A percentile compares a stretch with the other conserved stretches of the same genome.
phyloP scores from a whole-genome alignment of 2,888 invertebrate species.

The Timema podura region DNA sequence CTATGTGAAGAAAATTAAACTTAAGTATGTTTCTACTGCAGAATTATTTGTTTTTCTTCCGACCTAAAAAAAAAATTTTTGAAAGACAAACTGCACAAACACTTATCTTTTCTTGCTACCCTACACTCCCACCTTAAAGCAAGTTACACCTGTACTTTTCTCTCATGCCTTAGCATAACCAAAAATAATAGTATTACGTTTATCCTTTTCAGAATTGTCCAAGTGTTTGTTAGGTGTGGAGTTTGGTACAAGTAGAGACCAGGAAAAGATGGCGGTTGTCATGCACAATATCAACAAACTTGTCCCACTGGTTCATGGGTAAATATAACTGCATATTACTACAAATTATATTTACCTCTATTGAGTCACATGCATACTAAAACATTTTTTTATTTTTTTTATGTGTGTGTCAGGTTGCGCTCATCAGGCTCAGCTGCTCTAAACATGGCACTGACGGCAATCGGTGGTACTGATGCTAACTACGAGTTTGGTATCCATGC shows the following conservation, averaged over 20 bases:
- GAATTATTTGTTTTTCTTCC: no score
- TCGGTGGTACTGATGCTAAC: slow-evolving; percentile 83
- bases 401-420: slow-evolving; percentile 61
- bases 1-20: no score
- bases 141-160: no score
- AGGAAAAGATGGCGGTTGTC: slow-evolving; percentile 61
- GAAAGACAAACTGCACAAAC: no score
- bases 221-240: slow-evolving; percentile 73
- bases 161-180: no score
- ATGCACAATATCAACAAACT: slow-evolving; percentile 64
- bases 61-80: no score
- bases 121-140: no score
- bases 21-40: no score
- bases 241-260: slow-evolving; percentile 72
- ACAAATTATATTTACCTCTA: no score
- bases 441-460: slow-evolving; percentile 90
- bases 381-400: background rate
- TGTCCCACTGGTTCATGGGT: slow-evolving; percentile 69
- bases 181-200: background rate
- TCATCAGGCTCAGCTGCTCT: slow-evolving; percentile 89
- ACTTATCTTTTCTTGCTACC: no score
- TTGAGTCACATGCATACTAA: background rate
- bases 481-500: slow-evolving; percentile 93
- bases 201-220: slow-evolving; percentile 49
- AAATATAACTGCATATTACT: slow-evolving; percentile 31